Evolutionary conservation across 23 tunicate genomes (phyloP).

Genomic region (Halocynthia roretzi): DNA sequence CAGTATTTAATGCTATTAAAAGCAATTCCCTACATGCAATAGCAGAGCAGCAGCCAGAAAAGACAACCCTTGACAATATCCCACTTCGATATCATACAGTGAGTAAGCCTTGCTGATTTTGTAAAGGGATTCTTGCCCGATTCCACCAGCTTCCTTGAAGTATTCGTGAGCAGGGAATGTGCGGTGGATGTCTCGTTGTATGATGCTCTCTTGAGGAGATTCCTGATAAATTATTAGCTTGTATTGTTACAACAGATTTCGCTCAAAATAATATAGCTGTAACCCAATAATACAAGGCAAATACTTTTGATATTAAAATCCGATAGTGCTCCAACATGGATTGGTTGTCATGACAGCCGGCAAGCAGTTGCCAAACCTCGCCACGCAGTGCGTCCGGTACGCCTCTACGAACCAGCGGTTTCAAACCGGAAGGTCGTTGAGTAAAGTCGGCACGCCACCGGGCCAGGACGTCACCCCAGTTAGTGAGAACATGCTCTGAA

Average conservation of each 20-base stretch:
- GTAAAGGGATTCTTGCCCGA: constrained; percentile 82
- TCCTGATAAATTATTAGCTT: constrained; percentile 27
- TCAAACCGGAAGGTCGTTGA: constrained; percentile 53
- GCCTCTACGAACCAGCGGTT: constrained; percentile 58
- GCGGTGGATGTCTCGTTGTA: constrained; percentile 90
- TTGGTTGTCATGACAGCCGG: constrained; percentile 75
- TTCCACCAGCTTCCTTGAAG: constrained; percentile 62
- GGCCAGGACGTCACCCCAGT: constrained; percentile 66
- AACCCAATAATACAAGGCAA: background rate
- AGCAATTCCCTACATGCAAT: constrained; percentile 47
- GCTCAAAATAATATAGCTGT: background rate
- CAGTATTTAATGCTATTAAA: background rate
- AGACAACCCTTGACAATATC: constrained; percentile 87
- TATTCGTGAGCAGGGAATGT: constrained; percentile 93
- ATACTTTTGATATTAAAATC: constrained; percentile 58
- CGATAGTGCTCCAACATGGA: constrained; percentile 73
- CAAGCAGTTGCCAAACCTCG: constrained; percentile 92
- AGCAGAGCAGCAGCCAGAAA: constrained; percentile 91
- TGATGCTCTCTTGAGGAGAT: constrained; percentile 80
- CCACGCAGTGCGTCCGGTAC: constrained; percentile 85
- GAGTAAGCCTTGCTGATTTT: constrained; percentile 85
- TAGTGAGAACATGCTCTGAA: constrained; percentile 56
- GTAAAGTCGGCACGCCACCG: constrained; percentile 67
- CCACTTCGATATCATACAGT: constrained; percentile 81
- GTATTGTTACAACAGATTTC: no score